Evolutionary conservation across 2,888 invertebrate species (phyloP), one percentile per base, ranked within the genome.

Genomic region (Epinotia nisella): DNA sequence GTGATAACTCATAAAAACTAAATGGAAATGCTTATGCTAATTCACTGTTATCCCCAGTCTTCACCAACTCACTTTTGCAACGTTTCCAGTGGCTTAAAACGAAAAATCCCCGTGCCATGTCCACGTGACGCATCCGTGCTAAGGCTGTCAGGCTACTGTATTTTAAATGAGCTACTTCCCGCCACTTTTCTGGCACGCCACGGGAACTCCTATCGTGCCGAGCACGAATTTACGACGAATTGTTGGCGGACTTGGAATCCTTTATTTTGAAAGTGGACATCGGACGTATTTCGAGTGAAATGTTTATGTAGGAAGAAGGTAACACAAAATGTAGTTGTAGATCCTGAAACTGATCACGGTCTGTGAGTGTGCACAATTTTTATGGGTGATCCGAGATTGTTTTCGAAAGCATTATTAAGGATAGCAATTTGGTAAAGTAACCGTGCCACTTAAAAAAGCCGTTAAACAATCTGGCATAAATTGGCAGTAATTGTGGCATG

Each of bases 141-240:
- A 87, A 89, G 79, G 79, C 77, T 75, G 78, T 83, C 79, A n/a
- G n/a, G n/a, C 85, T 88, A 83, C 84, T 89, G 90, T 89, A 90
- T 90, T 87, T 85, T 82, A 89, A 90, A 91, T 90, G 88, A 89
- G 88, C 87, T 85, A 88, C 87, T 89, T 88, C 89, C 88, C 80
- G 79, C 75, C 80, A 77, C 80, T 78, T 35, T 35, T 78, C 78
- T 82, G 39, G 41, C 68, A 55, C 66, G 71, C 65, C 71, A 55
- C 65, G 65, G 21, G 53, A 24, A 65, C 59, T 58, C 53, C 24
- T 55, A 41, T 61, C 60, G 61, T 59, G 7, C 79, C 77, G 76
- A 76, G 75, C 74, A 78, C 80, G 76, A 82, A 85, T 85, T 84
- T 84, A 83, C 80, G 79, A 75, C 71, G 75, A 77, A 75, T 49